phyloP scores from a whole-genome alignment of 2,113 vertebrate genomes.

The Sylvietta virens region DNA sequence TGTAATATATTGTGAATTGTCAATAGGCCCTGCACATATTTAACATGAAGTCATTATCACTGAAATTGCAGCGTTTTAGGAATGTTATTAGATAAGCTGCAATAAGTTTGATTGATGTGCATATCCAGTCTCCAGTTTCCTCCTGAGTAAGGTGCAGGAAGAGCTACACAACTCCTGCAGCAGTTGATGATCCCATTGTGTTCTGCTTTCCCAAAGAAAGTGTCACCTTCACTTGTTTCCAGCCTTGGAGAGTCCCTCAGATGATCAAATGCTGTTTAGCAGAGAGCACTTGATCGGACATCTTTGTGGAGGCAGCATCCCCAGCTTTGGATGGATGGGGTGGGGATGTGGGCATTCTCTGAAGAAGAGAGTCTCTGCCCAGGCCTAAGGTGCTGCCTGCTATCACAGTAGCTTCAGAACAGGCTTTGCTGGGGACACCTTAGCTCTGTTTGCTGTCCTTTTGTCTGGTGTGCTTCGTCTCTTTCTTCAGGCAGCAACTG shows the following conservation, averaged over 20 bases:
- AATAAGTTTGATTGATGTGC: background rate
- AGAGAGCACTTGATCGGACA: background rate
- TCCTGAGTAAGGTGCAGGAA: background rate
- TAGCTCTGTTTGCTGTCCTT: background rate
- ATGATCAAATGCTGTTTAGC: background rate
- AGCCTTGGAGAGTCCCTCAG: background rate
- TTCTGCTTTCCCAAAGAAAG: background rate
- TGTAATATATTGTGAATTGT: background rate
- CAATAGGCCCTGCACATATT: background rate
- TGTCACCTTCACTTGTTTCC: background rate
- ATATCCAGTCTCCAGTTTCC: background rate
- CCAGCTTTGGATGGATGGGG: background rate
- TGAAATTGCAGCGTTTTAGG: background rate
- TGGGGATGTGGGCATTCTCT: background rate
- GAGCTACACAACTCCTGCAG: fast-evolving
- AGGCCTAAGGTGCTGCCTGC: background rate
- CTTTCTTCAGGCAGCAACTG: no score
- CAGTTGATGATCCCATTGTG: fast-evolving
- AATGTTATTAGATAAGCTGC: background rate
- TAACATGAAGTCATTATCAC: background rate
- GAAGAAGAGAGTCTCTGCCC: background rate
- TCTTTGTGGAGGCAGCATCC: background rate
- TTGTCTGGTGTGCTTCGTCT: background rate
- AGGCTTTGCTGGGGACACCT: background rate
- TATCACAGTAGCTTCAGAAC: background rate